A percentile compares a stretch with the other conserved stretches of the same genome.
These are phyloP conservation scores for Scrobipalpa atriplicella DNA, from an alignment of 2,888 invertebrate species.

Conservation along the genomic window DNA sequence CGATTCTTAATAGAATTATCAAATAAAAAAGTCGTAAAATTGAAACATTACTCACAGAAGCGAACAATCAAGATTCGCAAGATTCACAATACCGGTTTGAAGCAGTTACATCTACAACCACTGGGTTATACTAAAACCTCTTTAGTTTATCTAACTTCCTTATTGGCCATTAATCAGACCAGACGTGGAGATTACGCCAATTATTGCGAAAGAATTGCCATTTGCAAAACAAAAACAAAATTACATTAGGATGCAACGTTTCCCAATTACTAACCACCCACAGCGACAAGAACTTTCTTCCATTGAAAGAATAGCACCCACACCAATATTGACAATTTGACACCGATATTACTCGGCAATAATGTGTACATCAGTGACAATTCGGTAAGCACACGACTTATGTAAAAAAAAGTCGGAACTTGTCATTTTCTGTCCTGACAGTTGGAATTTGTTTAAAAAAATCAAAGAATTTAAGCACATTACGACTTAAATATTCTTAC, in stretches of 20 bases:
- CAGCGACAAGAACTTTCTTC: slow-evolving; percentile 64
- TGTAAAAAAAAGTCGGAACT: no score
- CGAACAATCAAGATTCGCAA: not conserved
- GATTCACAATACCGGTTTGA: slow-evolving; percentile 3
- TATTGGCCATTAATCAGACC: slow-evolving; percentile 10
- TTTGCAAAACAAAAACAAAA: slow-evolving; percentile 30
- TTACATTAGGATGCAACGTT: slow-evolving; percentile 50
- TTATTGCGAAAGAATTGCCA: slow-evolving; percentile 29
- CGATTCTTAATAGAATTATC: no score
- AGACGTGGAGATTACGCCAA: slow-evolving; percentile 14
- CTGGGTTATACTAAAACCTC: slow-evolving; percentile 3
- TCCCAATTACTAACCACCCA: slow-evolving; percentile 51
- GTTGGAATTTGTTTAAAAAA: no score
- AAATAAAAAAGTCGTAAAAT: not conserved
- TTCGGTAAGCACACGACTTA: not conserved
- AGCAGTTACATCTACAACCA: slow-evolving; percentile 10
- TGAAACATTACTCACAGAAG: not conserved
- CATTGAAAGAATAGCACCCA: slow-evolving; percentile 72
- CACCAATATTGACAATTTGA: slow-evolving; percentile 71
- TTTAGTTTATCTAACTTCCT: slow-evolving; percentile 17
- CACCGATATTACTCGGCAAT: slow-evolving; percentile 53
- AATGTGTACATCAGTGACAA: not conserved
- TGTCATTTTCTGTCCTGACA: no score
- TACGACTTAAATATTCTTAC: no score
- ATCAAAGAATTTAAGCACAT: no score